These are phyloP conservation scores for Loxodonta africana DNA, from an alignment of 2,113 vertebrate species.

Conservation along the genomic window DNA sequence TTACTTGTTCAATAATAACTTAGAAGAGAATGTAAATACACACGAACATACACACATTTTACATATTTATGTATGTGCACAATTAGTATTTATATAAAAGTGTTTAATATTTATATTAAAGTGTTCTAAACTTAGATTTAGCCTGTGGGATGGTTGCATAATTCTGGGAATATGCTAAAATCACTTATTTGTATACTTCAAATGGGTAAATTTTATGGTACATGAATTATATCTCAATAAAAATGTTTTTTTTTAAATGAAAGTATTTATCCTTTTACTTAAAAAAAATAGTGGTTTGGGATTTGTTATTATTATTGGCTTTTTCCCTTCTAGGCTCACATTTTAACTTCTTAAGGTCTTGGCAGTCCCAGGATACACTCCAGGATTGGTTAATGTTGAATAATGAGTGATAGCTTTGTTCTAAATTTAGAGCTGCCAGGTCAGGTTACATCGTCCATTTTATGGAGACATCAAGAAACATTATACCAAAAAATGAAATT, in stretches of 20 bases:
- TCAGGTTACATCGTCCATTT: neutral
- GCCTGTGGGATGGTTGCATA: neutral
- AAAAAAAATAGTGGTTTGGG: neutral
- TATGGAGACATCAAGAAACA: conserved; percentile 42
- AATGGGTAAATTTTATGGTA: neutral
- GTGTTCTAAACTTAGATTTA: conserved; percentile 32
- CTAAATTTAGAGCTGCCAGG: conserved; percentile 4
- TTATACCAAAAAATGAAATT: neutral
- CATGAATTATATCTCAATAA: conserved; percentile 17
- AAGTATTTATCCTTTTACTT: neutral
- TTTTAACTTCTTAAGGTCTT: conserved; percentile 20
- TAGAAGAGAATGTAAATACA: neutral
- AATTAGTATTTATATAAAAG: conserved; percentile 43
- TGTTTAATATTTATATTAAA: neutral
- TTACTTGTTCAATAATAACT: conserved; percentile 28
- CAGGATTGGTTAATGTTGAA: neutral
- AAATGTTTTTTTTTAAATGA: neutral
- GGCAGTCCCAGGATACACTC: neutral
- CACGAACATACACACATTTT: too few relatives aligned
- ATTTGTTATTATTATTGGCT: neutral
- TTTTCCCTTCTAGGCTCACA: neutral
- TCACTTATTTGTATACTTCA: neutral
- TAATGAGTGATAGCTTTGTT: conserved; percentile 17
- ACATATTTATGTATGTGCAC: neutral
- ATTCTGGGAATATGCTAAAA: neutral